These are phyloP conservation scores for Drosophila mimica DNA, from an alignment of 2,888 invertebrate species.

Conservation along the genomic window DNA sequence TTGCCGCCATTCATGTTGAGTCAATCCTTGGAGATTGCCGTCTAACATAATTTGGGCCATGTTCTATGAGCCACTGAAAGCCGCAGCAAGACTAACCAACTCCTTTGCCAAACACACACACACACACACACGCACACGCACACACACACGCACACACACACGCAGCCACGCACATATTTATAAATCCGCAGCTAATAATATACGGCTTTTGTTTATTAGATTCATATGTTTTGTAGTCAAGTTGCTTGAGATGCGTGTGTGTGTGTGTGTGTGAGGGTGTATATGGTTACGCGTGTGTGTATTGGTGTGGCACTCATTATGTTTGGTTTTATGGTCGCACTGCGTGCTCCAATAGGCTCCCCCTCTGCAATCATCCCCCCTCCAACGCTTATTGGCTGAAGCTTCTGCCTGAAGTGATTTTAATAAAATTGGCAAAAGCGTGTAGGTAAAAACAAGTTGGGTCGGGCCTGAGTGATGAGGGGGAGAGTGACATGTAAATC, in stretches of 20 bases:
- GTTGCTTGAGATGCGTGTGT: conserved; percentile 57
- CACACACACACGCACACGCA: conserved; percentile 11
- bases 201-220: conserved; percentile 81
- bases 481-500: conserved; percentile 63
- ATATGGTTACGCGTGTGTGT: conserved; percentile 32
- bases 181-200: conserved; percentile 78
- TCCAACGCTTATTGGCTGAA: conserved; percentile 6
- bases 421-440: conserved; percentile 79
- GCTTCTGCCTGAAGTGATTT: conserved; percentile 73
- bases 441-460: conserved; percentile 72
- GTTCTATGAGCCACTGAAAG: conserved; percentile 60
- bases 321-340: conserved; percentile 69
- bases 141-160: conserved; percentile 3
- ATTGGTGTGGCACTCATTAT: conserved; percentile 64
- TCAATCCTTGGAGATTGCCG: conserved; percentile 78
- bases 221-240: conserved; percentile 75
- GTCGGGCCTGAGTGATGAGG: background rate
- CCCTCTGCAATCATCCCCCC: conserved; percentile 5
- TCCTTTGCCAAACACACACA: conserved; percentile 44
- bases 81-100: conserved; percentile 57
- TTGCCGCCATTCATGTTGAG: conserved; percentile 47
- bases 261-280: conserved; percentile 23
- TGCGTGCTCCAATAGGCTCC: conserved; percentile 45
- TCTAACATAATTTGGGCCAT: conserved; percentile 77
- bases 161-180: background rate